These are phyloP conservation scores for Agapostemon virescens DNA, from an alignment of 2,888 invertebrate genomes.

Conservation along the genomic window DNA sequence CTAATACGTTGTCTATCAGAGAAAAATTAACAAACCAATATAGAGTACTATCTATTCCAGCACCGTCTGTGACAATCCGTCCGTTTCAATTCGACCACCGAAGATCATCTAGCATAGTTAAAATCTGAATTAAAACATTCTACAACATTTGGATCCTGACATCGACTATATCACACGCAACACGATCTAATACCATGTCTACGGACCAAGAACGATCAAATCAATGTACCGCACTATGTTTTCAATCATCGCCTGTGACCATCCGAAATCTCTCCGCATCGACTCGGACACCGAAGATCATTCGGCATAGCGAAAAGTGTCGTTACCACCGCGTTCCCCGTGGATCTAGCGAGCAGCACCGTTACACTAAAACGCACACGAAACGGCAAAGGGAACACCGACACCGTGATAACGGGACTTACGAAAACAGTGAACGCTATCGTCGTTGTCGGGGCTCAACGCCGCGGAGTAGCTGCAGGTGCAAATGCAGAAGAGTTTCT, in stretches of 20 bases:
- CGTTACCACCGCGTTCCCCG: background rate
- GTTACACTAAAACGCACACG: background rate
- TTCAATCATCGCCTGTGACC: too few species aligned
- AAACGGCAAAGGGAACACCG: background rate
- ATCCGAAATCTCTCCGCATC: background rate
- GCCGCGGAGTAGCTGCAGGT: constrained; percentile 42
- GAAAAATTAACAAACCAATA: too few species aligned
- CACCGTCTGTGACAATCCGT: too few species aligned
- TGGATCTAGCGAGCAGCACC: background rate
- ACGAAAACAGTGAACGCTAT: constrained; percentile 45
- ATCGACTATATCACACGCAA: too few species aligned
- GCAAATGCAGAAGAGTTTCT: constrained; percentile 50
- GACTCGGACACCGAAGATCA: background rate
- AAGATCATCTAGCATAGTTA: too few species aligned
- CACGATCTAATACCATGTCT: too few species aligned
- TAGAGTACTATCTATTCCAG: too few species aligned
- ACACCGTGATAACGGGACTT: constrained; percentile 35
- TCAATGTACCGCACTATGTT: too few species aligned
- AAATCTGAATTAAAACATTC: too few species aligned
- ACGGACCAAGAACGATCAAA: too few species aligned
- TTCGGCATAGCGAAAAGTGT: background rate
- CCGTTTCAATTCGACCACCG: background rate
- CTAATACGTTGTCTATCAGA: too few species aligned
- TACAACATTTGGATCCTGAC: too few species aligned
- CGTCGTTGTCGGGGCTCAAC: constrained; percentile 47